Evolutionary conservation across 2,888 invertebrate genomes (phyloP).

Genomic region (Troides oblongomaculatus): DNA sequence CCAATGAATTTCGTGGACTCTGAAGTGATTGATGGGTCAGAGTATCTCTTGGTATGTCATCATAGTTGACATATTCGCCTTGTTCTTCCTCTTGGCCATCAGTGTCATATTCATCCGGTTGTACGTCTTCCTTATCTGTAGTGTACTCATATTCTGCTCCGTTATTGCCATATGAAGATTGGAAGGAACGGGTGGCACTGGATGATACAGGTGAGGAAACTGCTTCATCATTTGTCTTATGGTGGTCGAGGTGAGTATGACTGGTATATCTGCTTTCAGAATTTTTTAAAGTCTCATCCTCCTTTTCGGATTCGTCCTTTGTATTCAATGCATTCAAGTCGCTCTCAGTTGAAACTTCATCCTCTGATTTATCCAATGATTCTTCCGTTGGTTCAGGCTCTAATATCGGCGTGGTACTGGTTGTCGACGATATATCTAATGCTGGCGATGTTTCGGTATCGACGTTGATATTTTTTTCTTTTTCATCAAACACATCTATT

Average conservation of each 20-base stretch:
- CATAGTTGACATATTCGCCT: conserved; percentile 82
- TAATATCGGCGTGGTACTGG: conserved; percentile 33
- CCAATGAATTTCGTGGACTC: conserved; percentile 56
- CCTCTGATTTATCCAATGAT: conserved; percentile 14
- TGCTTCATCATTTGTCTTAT: conserved; percentile 43
- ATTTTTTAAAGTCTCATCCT: conserved; percentile 44
- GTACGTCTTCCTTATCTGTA: conserved; percentile 58
- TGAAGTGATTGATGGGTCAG: conserved; percentile 60
- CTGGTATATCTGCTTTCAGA: conserved; percentile 47
- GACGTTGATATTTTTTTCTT: conserved; percentile 63
- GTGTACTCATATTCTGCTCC: conserved; percentile 62
- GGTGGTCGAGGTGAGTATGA: conserved; percentile 68
- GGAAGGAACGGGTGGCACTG: conserved; percentile 62
- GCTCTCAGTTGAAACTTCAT: conserved; percentile 29
- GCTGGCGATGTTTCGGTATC: conserved; percentile 40
- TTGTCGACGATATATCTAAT: conserved; percentile 36
- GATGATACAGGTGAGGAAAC: conserved; percentile 46
- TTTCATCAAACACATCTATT: conserved; percentile 68
- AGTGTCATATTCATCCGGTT: conserved; percentile 64
- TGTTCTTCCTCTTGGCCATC: conserved; percentile 71
- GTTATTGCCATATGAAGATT: conserved; percentile 47
- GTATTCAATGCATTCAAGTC: conserved; percentile 21
- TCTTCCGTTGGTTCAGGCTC: conserved; percentile 31
- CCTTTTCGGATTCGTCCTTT: conserved; percentile 34
- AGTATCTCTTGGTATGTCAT: conserved; percentile 71